phyloP scores from a whole-genome alignment of 1,140 invertebrate species.

The Brachionus sp. region DNA sequence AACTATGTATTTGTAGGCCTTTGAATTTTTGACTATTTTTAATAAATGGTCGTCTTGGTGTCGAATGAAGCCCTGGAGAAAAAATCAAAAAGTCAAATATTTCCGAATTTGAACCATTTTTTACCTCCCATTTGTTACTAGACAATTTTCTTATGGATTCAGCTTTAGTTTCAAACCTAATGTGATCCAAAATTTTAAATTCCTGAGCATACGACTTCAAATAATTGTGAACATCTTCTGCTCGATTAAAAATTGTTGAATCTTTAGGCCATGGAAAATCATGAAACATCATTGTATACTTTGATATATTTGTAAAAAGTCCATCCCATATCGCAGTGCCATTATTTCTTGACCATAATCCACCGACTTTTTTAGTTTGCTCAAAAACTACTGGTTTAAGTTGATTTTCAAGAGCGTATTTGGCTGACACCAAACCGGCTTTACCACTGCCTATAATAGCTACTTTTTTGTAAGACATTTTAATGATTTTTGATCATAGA shows the following conservation, averaged over 20 bases:
- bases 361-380: not conserved
- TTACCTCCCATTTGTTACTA: not conserved
- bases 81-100: slow-evolving; percentile 23
- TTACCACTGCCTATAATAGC: slow-evolving; percentile 38
- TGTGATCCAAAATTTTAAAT: not conserved
- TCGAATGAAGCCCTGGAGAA: not conserved
- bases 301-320: slow-evolving; percentile 72
- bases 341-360: slow-evolving; percentile 15
- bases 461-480: slow-evolving; percentile 8
- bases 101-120: not conserved
- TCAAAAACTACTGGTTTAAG: slow-evolving; percentile 40
- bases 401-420: not conserved
- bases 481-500: not conserved
- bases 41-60: not conserved
- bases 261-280: slow-evolving; percentile 70
- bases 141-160: not conserved
- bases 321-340: not conserved
- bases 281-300: too few species aligned
- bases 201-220: slow-evolving; percentile 69
- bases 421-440: slow-evolving; percentile 25
- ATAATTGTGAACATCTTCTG: slow-evolving; percentile 75
- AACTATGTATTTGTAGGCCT: slow-evolving; percentile 9
- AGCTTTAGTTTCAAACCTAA: not conserved
- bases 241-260: slow-evolving; percentile 70
- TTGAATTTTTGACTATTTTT: not conserved